Base-by-base conservation (phyloP, 2,888 invertebrate genomes). In the Desoria tigrina region DNA sequence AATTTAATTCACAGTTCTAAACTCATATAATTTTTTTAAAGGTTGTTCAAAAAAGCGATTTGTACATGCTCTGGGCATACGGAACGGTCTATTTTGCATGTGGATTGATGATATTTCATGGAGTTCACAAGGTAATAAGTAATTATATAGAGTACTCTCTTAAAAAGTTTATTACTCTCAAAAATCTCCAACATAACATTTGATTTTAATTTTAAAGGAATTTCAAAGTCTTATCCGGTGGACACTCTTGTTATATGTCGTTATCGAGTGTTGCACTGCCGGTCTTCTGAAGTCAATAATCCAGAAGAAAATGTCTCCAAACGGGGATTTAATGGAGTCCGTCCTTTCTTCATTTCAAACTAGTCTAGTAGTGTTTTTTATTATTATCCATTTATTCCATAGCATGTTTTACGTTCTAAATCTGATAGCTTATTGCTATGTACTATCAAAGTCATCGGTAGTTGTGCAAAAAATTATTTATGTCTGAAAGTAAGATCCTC, bases 291-390 rank as follows among this genome's bases (percentile, higher is more conserved):
- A 68, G 59, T 42, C 58, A 24, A 59, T 68, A 50, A 37, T 68
- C 24, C 61, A 68, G 27, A 59, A 39, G n/a, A 37, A 39, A 24
- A 21, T 39, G 65, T 28, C 68, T 61, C 51, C 62, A 21, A 24
- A 14, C 14, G 60, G 62, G 23, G 65, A 65, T 28, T 55, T 65
- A 16, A 53, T 68, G 59, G 68, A 68, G 24, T 49, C 42, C 2
- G 59, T 65, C 57, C 63, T 59, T 7, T 21, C 26, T 59, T n/a
- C 54, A 21, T 49, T 71, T 27, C 65, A 67, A n/a, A 65, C 61
- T 45, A 71, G 65, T 59, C 63, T 71, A 61, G 65, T 66, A n/a
- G 68, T 68, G 24, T 71, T 71, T 68, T 71, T 71, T 53, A 53
- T 71, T 14, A 53, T 60, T 61, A 61, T 71, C 18, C 65, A 71